phyloP scores from a whole-genome alignment of 37 sponge, comb jelly and placozoan genomes.

The Amphimedon queenslandica region DNA sequence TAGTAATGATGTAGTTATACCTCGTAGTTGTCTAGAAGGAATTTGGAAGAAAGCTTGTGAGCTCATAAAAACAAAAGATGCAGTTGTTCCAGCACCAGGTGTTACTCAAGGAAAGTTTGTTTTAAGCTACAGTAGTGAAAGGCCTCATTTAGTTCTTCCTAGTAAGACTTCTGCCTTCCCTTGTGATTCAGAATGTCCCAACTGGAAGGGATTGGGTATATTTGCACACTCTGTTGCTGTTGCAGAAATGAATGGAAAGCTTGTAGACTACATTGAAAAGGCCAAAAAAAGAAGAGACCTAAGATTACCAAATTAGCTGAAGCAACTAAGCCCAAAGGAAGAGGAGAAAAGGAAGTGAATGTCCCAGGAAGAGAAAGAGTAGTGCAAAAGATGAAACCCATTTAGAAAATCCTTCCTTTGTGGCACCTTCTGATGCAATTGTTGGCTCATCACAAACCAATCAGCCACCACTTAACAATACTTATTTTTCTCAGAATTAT shows the following conservation, averaged over 20 bases:
- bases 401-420: slow-evolving; percentile 7
- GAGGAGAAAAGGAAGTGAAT: slow-evolving; percentile 25
- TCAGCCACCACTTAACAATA: not conserved
- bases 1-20: slow-evolving; percentile 2
- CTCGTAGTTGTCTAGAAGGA: slow-evolving; percentile 28
- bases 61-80: slow-evolving; percentile 21
- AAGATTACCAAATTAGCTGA: too few species aligned
- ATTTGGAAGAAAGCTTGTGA: too few species aligned
- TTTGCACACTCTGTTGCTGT: slow-evolving; percentile 27
- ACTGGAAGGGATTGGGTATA: slow-evolving; percentile 30
- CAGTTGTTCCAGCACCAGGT: slow-evolving; percentile 34
- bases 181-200: slow-evolving; percentile 29
- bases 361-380: not conserved
- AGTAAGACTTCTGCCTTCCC: too few species aligned
- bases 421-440: too few species aligned
- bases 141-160: too few species aligned
- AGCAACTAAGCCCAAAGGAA: slow-evolving; percentile 21
- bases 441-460: not conserved
- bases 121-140: slow-evolving; percentile 13
- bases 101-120: too few species aligned
- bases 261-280: slow-evolving; percentile 9
- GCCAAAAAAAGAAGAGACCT: slow-evolving; percentile 13
- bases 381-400: not conserved
- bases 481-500: too few species aligned
- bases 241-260: slow-evolving; percentile 11